Percentiles rank a stretch among this genome's conserved stretches.
Evolutionary conservation across 1,140 invertebrate species (phyloP).

Genomic region (Venustaconcha ellipsiformis): DNA sequence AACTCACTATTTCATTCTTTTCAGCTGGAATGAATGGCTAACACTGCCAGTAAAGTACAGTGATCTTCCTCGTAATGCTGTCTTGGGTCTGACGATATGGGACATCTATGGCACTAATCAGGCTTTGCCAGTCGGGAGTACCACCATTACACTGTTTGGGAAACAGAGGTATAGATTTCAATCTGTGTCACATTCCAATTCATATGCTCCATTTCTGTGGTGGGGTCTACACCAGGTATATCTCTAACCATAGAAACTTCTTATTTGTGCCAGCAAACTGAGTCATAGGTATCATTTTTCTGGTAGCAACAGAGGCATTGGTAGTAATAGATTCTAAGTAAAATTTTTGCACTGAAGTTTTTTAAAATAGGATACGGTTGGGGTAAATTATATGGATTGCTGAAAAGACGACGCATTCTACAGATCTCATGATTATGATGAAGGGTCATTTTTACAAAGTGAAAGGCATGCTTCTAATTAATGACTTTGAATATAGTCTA

Average conservation of each 20-base stretch:
- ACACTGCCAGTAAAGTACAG: slow-evolving; percentile 90
- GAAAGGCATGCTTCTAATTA: no score
- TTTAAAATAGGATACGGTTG: no score
- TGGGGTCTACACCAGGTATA: neutral
- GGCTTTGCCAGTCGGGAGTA: slow-evolving; percentile 87
- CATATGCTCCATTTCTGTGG: no score
- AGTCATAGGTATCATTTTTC: neutral
- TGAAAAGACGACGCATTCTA: neutral
- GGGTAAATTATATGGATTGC: no score
- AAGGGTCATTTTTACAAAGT: neutral
- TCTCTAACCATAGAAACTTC: neutral
- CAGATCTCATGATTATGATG: neutral
- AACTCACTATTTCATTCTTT: slow-evolving; percentile 27
- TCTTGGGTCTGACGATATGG: slow-evolving; percentile 92
- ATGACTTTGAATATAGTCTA: no score
- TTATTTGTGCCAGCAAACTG: neutral
- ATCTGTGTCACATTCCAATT: neutral
- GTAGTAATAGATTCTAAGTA: neutral
- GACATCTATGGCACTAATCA: slow-evolving; percentile 90
- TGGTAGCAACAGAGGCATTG: neutral
- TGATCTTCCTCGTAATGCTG: slow-evolving; percentile 90
- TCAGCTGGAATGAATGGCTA: slow-evolving; percentile 98
- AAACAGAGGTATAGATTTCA: slow-evolving; percentile 75
- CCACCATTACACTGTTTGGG: slow-evolving; percentile 90
- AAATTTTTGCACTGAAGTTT: no score